Conservation (phyloP, 2,888 invertebrate genomes). For the Archaeoteleia sp. region DNA sequence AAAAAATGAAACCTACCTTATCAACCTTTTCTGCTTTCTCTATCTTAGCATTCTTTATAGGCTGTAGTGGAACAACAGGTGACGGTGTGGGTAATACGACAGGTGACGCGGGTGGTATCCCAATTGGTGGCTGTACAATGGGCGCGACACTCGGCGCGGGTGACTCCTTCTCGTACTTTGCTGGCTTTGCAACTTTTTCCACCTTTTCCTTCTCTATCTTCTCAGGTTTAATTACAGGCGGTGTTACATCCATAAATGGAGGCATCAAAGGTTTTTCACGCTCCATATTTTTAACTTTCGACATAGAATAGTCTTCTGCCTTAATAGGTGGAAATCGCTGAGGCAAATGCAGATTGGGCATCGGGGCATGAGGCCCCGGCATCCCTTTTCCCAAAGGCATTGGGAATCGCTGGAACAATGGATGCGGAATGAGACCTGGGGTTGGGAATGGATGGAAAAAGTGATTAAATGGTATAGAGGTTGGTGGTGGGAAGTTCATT, state of each 20-base stretch:
- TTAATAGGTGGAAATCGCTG: slow-evolving; percentile 78
- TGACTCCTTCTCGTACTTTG: slow-evolving; percentile 63
- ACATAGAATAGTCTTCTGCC: slow-evolving; percentile 74
- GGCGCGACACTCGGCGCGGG: slow-evolving; percentile 33
- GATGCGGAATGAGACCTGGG: slow-evolving; percentile 81
- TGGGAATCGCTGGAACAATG: slow-evolving; percentile 75
- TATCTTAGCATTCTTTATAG: slow-evolving; percentile 57
- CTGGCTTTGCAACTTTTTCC: slow-evolving; percentile 59
- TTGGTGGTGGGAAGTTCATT: slow-evolving; percentile 75
- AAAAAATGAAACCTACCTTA: no score
- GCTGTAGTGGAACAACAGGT: slow-evolving; percentile 54
- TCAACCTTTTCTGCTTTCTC: slow-evolving; percentile 66
- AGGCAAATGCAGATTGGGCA: slow-evolving; percentile 78
- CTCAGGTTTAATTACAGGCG: slow-evolving; percentile 61
- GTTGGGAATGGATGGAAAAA: slow-evolving; percentile 74
- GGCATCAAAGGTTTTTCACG: slow-evolving; percentile 77
- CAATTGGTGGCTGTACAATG: slow-evolving; percentile 58
- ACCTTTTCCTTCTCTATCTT: slow-evolving; percentile 74
- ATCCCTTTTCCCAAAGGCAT: slow-evolving; percentile 74
- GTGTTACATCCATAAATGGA: slow-evolving; percentile 76
- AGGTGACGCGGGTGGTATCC: slow-evolving; percentile 33
- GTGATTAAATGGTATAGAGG: slow-evolving; percentile 74
- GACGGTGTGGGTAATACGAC: slow-evolving; percentile 43
- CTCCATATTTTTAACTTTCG: slow-evolving; percentile 76
- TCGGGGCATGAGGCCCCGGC: slow-evolving; percentile 78